These are phyloP conservation scores for Apoderus coryli DNA, from an alignment of 2,888 invertebrate species.

Conservation along the genomic window DNA sequence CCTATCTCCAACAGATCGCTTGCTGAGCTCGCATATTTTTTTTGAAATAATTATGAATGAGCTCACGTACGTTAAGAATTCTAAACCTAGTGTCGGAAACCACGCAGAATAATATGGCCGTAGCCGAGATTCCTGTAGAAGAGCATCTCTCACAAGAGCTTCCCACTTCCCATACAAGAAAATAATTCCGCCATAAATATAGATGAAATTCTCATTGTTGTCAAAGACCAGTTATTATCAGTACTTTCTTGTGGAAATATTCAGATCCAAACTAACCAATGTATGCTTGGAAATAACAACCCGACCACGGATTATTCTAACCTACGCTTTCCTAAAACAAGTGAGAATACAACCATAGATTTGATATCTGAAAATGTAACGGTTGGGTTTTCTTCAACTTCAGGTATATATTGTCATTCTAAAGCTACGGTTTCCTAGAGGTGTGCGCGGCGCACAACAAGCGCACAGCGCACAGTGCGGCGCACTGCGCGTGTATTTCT, in stretches of 20 bases:
- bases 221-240: slow-evolving; percentile 5
- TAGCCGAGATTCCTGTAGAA: slow-evolving; percentile 1
- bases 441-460: no score
- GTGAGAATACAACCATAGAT: slow-evolving; percentile 4
- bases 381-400: slow-evolving; percentile 5
- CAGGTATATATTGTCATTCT: slow-evolving; percentile 5
- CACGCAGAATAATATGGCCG: slow-evolving; percentile 5
- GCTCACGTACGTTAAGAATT: slow-evolving; percentile 6
- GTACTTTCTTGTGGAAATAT: slow-evolving; percentile 5
- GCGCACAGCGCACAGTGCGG: no score
- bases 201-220: slow-evolving; percentile 7
- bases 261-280: slow-evolving; percentile 2
- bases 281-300: slow-evolving; percentile 4
- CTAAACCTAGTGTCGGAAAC: neutral
- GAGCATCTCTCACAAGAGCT: slow-evolving; percentile 4
- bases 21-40: neutral
- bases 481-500: no score
- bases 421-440: no score
- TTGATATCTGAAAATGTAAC: slow-evolving; percentile 5
- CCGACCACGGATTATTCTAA: neutral
- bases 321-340: slow-evolving; percentile 2
- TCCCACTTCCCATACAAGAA: slow-evolving; percentile 6
- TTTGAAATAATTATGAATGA: slow-evolving; percentile 2
- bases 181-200: slow-evolving; percentile 5
- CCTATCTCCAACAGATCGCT: slow-evolving; percentile 4